Base-by-base conservation (phyloP, 2,113 vertebrate species). In the Thermophis baileyi region DNA sequence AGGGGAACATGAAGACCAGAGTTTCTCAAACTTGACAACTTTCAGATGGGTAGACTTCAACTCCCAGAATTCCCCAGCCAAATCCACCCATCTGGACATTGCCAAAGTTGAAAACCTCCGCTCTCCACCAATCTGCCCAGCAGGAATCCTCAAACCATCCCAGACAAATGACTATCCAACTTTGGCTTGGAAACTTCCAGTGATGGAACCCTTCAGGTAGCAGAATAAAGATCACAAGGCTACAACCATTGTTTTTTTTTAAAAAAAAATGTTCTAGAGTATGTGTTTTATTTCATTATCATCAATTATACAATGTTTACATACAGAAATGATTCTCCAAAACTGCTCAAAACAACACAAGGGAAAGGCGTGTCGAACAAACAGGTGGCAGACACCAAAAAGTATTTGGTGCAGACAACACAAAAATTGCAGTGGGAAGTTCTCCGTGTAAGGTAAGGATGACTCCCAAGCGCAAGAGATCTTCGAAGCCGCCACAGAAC, bases 211-310 rank as follows among this genome's bases (percentile, higher is more conserved):
- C 46, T 81, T 0, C 9, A 46, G 87, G 93, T 20, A 30, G 55
- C 25, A 35, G 89, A 96, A 95, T 90, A 94, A 92, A 97, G 96
- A 97, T 1, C 94, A 98, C 97, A 97, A 95, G 91, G 97, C 91
- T 93, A 91, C 96, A 95, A 93, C 87, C 93, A 97, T 90, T 96
- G 54, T 30, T 16, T 40, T 51, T 91, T 54, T 24, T 47, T 6
- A 30, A 44, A 97, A 97, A n/a, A 98, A 99, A 98, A 98, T 97
- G 98, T 97, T 97, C 98, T 98, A 97, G 97, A 98, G 97, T 96
- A 98, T 98, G 98, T 98, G 98, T 98, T 98, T 99, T 99, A 99
- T 99, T 99, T 94, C 97, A 97, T 97, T 90, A 97, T 97, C 97
- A 97, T 97, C 98, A 98, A 90, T 98, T 98, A 96, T 98, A 99